These are phyloP conservation scores for Eurypyga helias DNA, from an alignment of 2,113 vertebrate genomes.

Conservation along the genomic window DNA sequence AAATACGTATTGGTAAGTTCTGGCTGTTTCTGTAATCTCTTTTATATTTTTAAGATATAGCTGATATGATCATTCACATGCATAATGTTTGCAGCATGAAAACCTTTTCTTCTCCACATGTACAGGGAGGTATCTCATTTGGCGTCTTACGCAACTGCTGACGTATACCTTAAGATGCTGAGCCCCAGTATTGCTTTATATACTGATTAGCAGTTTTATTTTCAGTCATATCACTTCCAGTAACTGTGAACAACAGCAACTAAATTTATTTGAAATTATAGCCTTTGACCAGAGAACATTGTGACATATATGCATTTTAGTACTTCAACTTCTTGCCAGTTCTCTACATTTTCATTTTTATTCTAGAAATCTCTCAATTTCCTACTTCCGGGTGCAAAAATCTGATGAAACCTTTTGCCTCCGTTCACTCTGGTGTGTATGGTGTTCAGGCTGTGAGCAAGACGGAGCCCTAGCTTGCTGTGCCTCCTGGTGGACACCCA, in stretches of 20 bases:
- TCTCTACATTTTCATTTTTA: not conserved
- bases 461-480: not conserved
- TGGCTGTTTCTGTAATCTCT: not conserved
- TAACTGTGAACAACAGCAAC: not conserved
- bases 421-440: rapidly evolving
- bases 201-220: not conserved
- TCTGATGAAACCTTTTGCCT: not conserved
- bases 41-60: not conserved
- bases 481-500: slow-evolving; percentile 28
- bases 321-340: not conserved
- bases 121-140: not conserved
- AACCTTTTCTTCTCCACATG: not conserved
- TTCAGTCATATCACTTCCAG: not conserved
- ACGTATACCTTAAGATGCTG: not conserved
- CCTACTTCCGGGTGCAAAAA: not conserved
- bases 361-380: not conserved
- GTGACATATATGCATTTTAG: not conserved
- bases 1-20: not conserved
- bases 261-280: not conserved
- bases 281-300: not conserved
- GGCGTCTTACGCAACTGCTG: not conserved
- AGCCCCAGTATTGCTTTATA: not conserved
- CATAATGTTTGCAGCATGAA: not conserved
- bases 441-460: rapidly evolving
- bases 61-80: not conserved